Evolutionary conservation across 2,888 invertebrate genomes (phyloP).

Genomic region (Galerucella calmariensis): DNA sequence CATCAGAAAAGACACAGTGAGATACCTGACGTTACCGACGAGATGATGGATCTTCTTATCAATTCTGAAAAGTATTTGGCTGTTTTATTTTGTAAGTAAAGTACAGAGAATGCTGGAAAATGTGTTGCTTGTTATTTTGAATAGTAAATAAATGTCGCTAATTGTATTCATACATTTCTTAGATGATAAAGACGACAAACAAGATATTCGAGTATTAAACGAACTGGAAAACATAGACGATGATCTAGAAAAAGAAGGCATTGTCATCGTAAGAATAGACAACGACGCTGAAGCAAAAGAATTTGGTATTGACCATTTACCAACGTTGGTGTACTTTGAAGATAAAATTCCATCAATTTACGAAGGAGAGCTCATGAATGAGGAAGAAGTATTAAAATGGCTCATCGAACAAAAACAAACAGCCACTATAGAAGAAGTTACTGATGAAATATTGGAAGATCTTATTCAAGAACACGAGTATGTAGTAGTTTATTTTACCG

Average conservation of each 20-base stretch:
- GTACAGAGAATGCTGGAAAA: not conserved
- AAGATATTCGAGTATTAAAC: conserved; percentile 86
- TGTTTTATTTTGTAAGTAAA: conserved; percentile 89
- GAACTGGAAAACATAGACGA: conserved; percentile 94
- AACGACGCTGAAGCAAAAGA: conserved; percentile 91
- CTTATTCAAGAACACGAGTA: conserved; percentile 92
- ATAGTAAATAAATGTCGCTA: not conserved
- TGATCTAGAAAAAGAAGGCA: conserved; percentile 88
- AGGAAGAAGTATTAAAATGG: conserved; percentile 92
- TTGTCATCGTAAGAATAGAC: conserved; percentile 90
- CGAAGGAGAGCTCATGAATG: conserved; percentile 91
- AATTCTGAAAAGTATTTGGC: conserved; percentile 84
- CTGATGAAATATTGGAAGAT: conserved; percentile 87
- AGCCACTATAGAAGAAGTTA: conserved; percentile 94
- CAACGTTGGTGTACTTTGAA: conserved; percentile 88
- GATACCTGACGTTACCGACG: conserved; percentile 92
- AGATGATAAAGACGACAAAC: conserved; percentile 92
- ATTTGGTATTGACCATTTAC: conserved; percentile 89
- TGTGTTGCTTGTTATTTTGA: not conserved
- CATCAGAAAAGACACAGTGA: conserved; percentile 92
- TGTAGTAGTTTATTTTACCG: conserved; percentile 93
- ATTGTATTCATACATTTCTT: conserved; percentile 1
- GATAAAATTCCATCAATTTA: conserved; percentile 91
- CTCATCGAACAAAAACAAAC: conserved; percentile 86
- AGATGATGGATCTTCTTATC: conserved; percentile 92